A percentile compares a stretch with the other conserved stretches of the same genome.
Evolutionary conservation across 2,797 vertebrate species (phyloP).

Genomic region (Hafferia zeledoni): DNA sequence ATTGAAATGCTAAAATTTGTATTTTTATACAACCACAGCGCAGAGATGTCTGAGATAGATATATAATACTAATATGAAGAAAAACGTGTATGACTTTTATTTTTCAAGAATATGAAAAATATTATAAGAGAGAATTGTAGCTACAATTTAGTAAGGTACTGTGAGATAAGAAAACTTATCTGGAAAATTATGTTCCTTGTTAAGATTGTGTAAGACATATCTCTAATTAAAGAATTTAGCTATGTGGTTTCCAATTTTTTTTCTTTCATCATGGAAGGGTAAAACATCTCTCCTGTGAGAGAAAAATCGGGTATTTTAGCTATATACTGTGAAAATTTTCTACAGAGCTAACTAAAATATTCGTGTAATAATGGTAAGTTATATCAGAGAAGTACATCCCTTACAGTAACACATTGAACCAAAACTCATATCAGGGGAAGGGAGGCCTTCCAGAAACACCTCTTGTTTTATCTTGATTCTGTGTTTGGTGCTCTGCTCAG

Average conservation of each 20-base stretch:
- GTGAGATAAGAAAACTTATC: not conserved
- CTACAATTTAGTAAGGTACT: not conserved
- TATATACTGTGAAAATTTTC: not conserved
- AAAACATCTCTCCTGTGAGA: not conserved
- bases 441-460: not conserved
- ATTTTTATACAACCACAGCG: not conserved
- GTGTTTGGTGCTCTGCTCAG: not conserved
- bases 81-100: not conserved
- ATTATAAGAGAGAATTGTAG: not conserved
- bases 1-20: not conserved
- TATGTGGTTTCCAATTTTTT: not conserved
- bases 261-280: not conserved
- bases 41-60: not conserved
- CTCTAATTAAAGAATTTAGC: not conserved
- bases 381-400: not conserved
- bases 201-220: not conserved
- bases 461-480: conserved; percentile 8
- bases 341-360: not conserved
- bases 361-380: not conserved
- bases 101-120: not conserved
- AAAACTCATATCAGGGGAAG: not conserved
- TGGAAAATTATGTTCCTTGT: not conserved
- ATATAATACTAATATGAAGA: not conserved
- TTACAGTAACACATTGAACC: not conserved
- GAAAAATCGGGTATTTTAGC: not conserved